Conservation (phyloP, 2,113 vertebrate genomes). For the Oophaga pumilio region DNA sequence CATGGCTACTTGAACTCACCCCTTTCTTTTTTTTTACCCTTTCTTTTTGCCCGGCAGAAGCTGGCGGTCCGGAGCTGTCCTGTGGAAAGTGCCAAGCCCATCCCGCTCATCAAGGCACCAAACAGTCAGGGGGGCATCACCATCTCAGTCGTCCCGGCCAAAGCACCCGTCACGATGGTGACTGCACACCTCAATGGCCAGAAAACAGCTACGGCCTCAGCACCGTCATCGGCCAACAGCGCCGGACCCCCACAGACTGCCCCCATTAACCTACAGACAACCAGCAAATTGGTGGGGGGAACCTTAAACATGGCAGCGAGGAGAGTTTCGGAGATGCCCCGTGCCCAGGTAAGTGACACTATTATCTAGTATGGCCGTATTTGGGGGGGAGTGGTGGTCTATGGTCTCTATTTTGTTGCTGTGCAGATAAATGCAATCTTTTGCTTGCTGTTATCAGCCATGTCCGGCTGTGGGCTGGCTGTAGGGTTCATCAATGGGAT, state of each 20-base stretch:
- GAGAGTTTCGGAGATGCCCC: constrained; percentile 68
- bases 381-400: neutral
- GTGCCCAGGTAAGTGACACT: constrained; percentile 68
- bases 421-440: neutral
- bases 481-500: neutral
- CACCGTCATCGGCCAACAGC: constrained; percentile 49
- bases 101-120: constrained; percentile 77
- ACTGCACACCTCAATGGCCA: constrained; percentile 81
- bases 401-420: neutral
- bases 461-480: neutral
- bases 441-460: neutral
- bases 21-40: constrained; percentile 41
- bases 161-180: constrained; percentile 82
- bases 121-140: constrained; percentile 74
- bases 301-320: constrained; percentile 67
- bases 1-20: constrained; percentile 13
- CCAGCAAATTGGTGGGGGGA: constrained; percentile 61
- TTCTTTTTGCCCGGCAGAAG: constrained; percentile 71
- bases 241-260: constrained; percentile 73
- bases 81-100: constrained; percentile 73
- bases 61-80: constrained; percentile 80
- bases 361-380: neutral
- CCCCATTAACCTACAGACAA: constrained; percentile 79
- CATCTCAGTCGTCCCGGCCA: constrained; percentile 78
- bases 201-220: constrained; percentile 69